These are phyloP conservation scores for Cosmorhoe ocellata DNA, from an alignment of 2,888 invertebrate species.

Conservation along the genomic window DNA sequence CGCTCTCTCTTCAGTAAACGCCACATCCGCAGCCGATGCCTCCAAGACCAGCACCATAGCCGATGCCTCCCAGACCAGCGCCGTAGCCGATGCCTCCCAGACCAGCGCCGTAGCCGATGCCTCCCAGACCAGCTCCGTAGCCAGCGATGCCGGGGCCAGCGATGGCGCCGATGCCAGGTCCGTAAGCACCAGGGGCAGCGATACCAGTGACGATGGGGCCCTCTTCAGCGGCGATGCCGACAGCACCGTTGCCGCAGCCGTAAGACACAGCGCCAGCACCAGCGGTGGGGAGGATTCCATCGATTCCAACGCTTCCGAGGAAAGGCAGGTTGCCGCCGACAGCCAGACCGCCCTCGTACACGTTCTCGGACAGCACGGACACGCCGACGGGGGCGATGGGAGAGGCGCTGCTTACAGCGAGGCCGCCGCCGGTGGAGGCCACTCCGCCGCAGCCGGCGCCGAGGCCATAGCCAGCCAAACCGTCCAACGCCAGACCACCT, in stretches of 20 bases:
- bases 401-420: constrained; percentile 27
- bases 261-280: constrained; percentile 51
- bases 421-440: constrained; percentile 38
- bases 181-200: constrained; percentile 9
- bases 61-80: constrained; percentile 2
- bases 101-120: constrained; percentile 4
- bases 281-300: constrained; percentile 46
- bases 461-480: constrained; percentile 26
- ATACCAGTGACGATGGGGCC: constrained; percentile 34
- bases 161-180: constrained; percentile 21
- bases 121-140: constrained; percentile 5
- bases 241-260: constrained; percentile 44
- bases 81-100: constrained; percentile 8
- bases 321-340: constrained; percentile 52
- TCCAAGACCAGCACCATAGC: constrained; percentile 3
- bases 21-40: constrained; percentile 1
- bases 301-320: constrained; percentile 45
- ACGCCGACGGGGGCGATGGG: constrained; percentile 39
- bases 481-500: constrained; percentile 22
- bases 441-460: constrained; percentile 27
- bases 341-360: constrained; percentile 42
- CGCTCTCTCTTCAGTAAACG: background rate
- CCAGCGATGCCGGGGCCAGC: constrained; percentile 27
- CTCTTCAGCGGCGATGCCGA: constrained; percentile 44
- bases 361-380: constrained; percentile 45